A percentile compares a stretch with the other conserved stretches of the same genome.
Conservation (phyloP, 2,113 vertebrate species). For the Charina bottae region DNA sequence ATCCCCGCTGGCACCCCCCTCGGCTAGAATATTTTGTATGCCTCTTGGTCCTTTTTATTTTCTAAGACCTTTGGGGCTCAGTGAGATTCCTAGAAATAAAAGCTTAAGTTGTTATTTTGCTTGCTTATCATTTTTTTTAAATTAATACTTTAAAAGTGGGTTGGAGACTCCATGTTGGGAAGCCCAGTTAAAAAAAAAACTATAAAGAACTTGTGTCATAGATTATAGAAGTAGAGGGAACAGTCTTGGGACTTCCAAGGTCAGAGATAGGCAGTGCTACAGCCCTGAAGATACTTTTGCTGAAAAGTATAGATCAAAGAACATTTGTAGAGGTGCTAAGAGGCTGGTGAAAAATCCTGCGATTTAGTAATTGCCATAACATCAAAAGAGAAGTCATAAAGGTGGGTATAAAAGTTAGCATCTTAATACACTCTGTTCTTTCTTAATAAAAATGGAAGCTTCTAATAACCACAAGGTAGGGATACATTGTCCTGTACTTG, state of each 20-base stretch:
- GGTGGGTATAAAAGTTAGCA: not conserved
- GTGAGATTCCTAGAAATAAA: not conserved
- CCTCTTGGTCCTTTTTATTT: not conserved
- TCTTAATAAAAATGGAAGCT: not conserved
- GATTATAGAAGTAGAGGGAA: too few species aligned
- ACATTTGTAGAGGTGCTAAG: not conserved
- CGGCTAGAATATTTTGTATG: not conserved
- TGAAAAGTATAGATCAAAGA: not conserved
- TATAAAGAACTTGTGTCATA: too few species aligned
- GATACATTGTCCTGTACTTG: not conserved
- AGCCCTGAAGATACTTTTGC: not conserved
- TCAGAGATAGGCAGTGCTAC: too few species aligned
- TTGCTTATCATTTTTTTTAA: not conserved
- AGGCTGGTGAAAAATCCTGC: not conserved
- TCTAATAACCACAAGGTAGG: not conserved
- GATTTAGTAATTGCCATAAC: not conserved
- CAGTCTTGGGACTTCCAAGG: too few species aligned
- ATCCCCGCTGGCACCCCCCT: not conserved
- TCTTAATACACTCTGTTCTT: not conserved
- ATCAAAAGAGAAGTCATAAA: not conserved
- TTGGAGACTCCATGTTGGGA: too few species aligned
- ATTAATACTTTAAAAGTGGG: not conserved
- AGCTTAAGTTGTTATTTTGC: not conserved
- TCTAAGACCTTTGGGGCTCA: not conserved
- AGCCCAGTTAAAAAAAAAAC: too few species aligned